Conservation (phyloP, 2,113 vertebrate species). For the Seriola rivoliana region DNA sequence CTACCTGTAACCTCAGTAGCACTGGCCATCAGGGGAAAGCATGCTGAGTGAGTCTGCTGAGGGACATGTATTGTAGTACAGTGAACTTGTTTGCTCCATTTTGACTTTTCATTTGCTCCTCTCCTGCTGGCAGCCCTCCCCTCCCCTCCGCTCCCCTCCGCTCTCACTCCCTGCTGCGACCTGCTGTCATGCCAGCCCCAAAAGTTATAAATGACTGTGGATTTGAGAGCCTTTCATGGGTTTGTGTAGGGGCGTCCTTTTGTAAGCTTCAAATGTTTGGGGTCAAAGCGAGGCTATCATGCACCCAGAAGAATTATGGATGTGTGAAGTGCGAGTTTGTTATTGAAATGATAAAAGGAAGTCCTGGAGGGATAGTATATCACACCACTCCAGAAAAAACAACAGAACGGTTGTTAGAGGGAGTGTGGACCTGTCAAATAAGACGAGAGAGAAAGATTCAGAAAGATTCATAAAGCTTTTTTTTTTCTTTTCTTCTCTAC, state of each 20-base stretch:
- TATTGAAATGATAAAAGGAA: conserved; percentile 76
- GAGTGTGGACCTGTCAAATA: conserved; percentile 51
- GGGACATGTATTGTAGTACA: conserved; percentile 39
- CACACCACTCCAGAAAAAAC: conserved; percentile 41
- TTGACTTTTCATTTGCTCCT: conserved; percentile 33
- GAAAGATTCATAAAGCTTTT: conserved; percentile 49
- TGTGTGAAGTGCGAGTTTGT: conserved; percentile 69
- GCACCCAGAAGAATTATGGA: conserved; percentile 69
- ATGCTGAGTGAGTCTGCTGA: background rate
- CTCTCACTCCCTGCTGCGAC: conserved; percentile 45
- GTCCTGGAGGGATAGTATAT: conserved; percentile 50
- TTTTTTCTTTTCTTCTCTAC: conserved; percentile 18
- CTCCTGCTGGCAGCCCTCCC: background rate
- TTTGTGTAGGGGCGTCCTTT: conserved; percentile 56
- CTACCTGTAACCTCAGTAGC: conserved; percentile 3
- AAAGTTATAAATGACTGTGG: conserved; percentile 71
- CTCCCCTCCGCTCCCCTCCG: conserved; percentile 6
- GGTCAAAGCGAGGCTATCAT: conserved; percentile 77
- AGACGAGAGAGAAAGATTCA: conserved; percentile 30
- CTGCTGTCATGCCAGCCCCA: conserved; percentile 66
- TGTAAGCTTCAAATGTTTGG: conserved; percentile 69
- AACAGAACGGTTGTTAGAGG: conserved; percentile 39
- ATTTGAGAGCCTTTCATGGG: conserved; percentile 64
- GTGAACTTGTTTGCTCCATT: conserved; percentile 45
- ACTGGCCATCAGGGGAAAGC: conserved; percentile 7